Conservation (phyloP, 2,113 vertebrate species). For the Megalops atlanticus region DNA sequence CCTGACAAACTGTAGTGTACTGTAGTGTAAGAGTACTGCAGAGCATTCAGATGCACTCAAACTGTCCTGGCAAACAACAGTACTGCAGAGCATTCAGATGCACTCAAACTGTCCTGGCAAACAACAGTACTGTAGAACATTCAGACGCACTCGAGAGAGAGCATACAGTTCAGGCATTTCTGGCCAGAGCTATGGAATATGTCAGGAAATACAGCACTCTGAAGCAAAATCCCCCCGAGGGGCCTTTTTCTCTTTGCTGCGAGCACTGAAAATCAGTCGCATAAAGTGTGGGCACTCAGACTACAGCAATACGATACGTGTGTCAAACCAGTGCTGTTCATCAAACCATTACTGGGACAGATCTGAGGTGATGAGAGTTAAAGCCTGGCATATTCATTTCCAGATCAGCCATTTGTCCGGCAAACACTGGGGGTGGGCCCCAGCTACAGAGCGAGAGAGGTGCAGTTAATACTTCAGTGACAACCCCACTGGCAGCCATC, state of each 20-base stretch:
- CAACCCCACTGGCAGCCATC: conserved; percentile 11
- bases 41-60: too few relatives aligned
- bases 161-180: background rate
- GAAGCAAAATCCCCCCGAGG: background rate
- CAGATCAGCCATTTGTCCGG: background rate
- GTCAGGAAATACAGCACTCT: background rate
- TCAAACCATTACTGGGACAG: background rate
- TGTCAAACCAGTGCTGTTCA: background rate
- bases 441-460: background rate
- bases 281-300: background rate
- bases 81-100: too few relatives aligned
- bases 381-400: background rate
- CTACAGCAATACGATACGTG: background rate
- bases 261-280: background rate
- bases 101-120: background rate
- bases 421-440: background rate
- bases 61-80: too few relatives aligned
- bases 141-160: background rate
- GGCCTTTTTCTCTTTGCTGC: background rate
- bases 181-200: background rate
- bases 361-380: background rate
- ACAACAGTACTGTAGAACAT: background rate
- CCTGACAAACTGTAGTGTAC: too few relatives aligned
- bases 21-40: too few relatives aligned
- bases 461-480: background rate